Conservation (phyloP, 2,888 invertebrate genomes). For the Caenorhabditis sulstoni region DNA sequence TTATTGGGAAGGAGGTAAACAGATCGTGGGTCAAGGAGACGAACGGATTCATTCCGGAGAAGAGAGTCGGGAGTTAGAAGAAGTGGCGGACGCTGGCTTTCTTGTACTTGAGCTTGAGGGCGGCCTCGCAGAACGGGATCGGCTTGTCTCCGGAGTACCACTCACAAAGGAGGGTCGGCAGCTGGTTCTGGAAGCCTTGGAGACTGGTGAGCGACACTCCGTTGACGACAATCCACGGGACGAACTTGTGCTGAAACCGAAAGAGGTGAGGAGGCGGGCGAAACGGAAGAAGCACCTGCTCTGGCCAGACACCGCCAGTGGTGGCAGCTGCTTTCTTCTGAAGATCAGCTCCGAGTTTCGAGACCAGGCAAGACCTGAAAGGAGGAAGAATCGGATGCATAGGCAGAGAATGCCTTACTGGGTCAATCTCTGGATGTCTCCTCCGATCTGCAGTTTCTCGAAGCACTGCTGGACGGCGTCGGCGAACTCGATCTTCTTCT, state of each 20-base stretch:
- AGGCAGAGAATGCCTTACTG: slow-evolving; percentile 53
- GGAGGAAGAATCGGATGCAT: not conserved
- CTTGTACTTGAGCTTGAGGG: slow-evolving; percentile 58
- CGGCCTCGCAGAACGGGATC: slow-evolving; percentile 67
- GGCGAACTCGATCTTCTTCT: slow-evolving; percentile 62
- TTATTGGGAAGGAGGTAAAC: slow-evolving; percentile 36
- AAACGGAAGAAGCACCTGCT: slow-evolving; percentile 22
- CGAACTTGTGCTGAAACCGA: slow-evolving; percentile 66
- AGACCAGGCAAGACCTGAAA: slow-evolving; percentile 69
- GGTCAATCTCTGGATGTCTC: slow-evolving; percentile 66
- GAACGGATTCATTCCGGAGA: slow-evolving; percentile 7
- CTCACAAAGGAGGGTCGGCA: slow-evolving; percentile 68
- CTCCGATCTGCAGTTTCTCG: slow-evolving; percentile 62
- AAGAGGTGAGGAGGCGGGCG: not conserved
- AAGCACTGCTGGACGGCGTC: slow-evolving; percentile 70
- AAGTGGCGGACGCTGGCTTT: slow-evolving; percentile 41
- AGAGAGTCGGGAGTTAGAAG: slow-evolving; percentile 19
- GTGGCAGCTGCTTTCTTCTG: slow-evolving; percentile 71
- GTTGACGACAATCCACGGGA: slow-evolving; percentile 77
- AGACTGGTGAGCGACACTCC: slow-evolving; percentile 67
- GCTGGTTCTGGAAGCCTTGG: slow-evolving; percentile 62
- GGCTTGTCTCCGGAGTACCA: slow-evolving; percentile 69
- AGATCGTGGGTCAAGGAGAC: slow-evolving; percentile 45
- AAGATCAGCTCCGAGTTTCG: slow-evolving; percentile 68
- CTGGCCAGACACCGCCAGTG: slow-evolving; percentile 71